Conservation (phyloP, 2,888 invertebrate genomes). For the Stenoptilia bipunctidactyla region DNA sequence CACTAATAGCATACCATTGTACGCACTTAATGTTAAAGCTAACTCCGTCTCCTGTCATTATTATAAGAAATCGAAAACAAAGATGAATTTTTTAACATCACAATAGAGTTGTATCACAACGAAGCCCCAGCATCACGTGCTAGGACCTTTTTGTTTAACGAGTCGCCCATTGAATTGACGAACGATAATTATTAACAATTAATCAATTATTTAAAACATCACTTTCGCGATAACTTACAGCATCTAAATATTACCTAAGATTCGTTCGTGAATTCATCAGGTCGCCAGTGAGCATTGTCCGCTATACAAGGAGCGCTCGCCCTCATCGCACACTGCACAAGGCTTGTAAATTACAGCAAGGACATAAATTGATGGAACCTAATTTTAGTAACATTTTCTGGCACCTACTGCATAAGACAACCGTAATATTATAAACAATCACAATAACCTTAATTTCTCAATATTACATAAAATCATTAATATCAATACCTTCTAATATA, state of each 20-base stretch:
- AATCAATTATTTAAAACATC: slow-evolving; percentile 7
- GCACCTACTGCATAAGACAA: too few species aligned
- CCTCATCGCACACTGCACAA: not conserved
- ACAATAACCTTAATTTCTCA: not conserved
- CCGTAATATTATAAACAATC: too few species aligned
- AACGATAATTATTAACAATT: slow-evolving; percentile 13
- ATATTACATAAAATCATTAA: not conserved
- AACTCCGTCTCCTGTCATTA: slow-evolving; percentile 28
- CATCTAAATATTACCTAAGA: not conserved
- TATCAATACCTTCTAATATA: too few species aligned
- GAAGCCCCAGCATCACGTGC: slow-evolving; percentile 29
- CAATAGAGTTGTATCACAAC: slow-evolving; percentile 40
- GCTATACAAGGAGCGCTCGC: not conserved
- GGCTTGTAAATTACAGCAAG: too few species aligned
- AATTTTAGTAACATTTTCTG: too few species aligned
- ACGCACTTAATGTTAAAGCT: slow-evolving; percentile 27
- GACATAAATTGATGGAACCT: too few species aligned
- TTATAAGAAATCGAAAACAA: slow-evolving; percentile 26
- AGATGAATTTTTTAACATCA: slow-evolving; percentile 41
- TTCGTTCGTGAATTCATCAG: slow-evolving; percentile 20
- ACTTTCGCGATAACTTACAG: slow-evolving; percentile 1
- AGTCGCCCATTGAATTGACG: slow-evolving; percentile 21
- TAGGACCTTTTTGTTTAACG: slow-evolving; percentile 25
- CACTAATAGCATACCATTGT: slow-evolving; percentile 29
- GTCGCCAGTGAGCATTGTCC: slow-evolving; percentile 3